Evolutionary conservation across 2,888 invertebrate genomes (phyloP).

Genomic region (Chrysomela aeneicollis): DNA sequence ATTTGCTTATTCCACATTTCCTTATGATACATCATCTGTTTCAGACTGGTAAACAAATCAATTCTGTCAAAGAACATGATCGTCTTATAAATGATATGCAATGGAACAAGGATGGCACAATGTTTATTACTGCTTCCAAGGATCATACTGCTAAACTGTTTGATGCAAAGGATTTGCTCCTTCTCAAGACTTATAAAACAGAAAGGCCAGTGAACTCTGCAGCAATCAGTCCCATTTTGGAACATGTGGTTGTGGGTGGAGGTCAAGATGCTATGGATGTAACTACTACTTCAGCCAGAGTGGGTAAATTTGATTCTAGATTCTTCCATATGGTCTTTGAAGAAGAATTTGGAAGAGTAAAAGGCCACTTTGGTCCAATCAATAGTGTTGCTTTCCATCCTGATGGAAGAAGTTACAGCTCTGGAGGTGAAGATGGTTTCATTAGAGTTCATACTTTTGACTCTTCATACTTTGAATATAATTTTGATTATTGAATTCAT

Average conservation of each 20-base stretch:
- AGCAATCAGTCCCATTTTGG: conserved; percentile 91
- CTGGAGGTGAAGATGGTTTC: conserved; percentile 99
- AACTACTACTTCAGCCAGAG: conserved; percentile 90
- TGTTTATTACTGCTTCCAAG: conserved; percentile 97
- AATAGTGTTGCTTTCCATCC: conserved; percentile 99
- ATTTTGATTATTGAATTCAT: conserved; percentile 78
- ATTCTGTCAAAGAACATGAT: conserved; percentile 82
- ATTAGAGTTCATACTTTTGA: conserved; percentile 96
- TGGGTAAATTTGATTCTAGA: conserved; percentile 94
- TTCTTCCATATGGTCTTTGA: conserved; percentile 97
- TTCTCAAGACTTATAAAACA: conserved; percentile 95
- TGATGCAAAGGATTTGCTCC: conserved; percentile 85
- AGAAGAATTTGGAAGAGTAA: conserved; percentile 96
- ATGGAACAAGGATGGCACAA: conserved; percentile 88
- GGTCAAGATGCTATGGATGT: conserved; percentile 99
- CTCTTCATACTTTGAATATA: conserved; percentile 94
- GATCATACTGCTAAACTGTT: conserved; percentile 96
- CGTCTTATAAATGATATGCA: conserved; percentile 96
- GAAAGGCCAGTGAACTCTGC: conserved; percentile 98
- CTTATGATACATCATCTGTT: conserved; percentile 15
- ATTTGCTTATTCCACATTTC: neutral
- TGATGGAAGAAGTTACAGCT: conserved; percentile 94
- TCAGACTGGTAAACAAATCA: conserved; percentile 83
- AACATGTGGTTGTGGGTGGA: conserved; percentile 97
- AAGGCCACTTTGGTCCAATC: conserved; percentile 99